phyloP scores from a whole-genome alignment of 2,113 vertebrate genomes.

The Trematocara variabile region DNA sequence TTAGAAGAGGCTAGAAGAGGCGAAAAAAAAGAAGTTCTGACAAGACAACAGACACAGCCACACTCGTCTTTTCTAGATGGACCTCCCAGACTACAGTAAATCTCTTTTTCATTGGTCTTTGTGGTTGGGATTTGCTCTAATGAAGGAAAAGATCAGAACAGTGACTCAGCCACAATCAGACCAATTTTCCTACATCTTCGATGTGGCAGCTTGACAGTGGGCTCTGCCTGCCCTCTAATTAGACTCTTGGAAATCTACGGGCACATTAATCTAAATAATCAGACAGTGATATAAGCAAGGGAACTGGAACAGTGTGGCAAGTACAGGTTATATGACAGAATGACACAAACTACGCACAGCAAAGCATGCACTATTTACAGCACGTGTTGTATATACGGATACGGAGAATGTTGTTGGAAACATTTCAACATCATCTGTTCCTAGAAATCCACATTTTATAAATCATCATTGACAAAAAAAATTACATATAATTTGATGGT shows the following conservation, averaged over 20 bases:
- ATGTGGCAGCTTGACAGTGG: constrained; percentile 8
- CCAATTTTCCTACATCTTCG: constrained; percentile 4
- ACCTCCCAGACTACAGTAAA: constrained; percentile 58
- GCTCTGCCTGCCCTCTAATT: constrained; percentile 21
- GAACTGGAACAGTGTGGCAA: background rate
- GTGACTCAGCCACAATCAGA: constrained; percentile 47
- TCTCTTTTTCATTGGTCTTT: constrained; percentile 47
- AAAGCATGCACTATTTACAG: background rate
- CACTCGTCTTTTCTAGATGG: constrained; percentile 16
- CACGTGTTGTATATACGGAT: background rate
- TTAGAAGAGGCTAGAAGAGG: background rate
- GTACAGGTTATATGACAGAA: background rate
- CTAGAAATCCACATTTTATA: background rate
- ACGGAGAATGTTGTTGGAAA: background rate
- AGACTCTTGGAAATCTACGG: constrained; percentile 35
- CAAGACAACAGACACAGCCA: background rate
- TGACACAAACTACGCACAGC: background rate
- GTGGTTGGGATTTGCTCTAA: constrained; percentile 55
- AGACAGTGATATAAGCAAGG: background rate
- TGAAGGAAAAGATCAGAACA: constrained; percentile 56
- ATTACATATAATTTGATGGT: background rate
- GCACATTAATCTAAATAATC: constrained; percentile 7
- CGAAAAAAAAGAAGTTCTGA: background rate
- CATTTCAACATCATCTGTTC: background rate
- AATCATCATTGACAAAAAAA: background rate